Base-by-base conservation (phyloP, 2,888 invertebrate genomes). In the Patella depressa region DNA sequence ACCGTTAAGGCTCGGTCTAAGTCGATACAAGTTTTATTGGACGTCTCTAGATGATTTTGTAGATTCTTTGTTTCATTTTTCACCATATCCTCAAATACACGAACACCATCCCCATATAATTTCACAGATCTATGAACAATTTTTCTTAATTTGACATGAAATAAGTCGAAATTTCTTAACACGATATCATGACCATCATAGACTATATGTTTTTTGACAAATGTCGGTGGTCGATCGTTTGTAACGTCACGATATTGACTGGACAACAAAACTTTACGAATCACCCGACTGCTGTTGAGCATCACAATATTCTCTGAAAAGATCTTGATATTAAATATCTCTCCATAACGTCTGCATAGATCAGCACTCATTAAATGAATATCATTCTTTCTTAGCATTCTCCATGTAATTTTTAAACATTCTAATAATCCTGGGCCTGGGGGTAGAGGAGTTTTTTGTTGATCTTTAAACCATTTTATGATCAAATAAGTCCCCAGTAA, bases 181-280 rank as follows among this genome's bases (percentile, higher is more conserved):
- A 65, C 65, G 12, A 65, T 9, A 65, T 65, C 65, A 24, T 65
- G 19, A 24, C 24, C 24, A 12, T 65, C 14, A 19, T 65, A 24
- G 12, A 65, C 0, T 24, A 65, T 2, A 24, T 65, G 14, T 12
- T 24, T 65, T 24, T 9, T 65, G 3, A 65, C 19, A 19, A 65
- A 65, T 65, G 65, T 24, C 1, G 9, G 65, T 65, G 65, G 65
- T 65, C 65, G 19, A 4, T 65, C 65, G 65, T 19, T 24, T 24
- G 65, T 65, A 14, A 65, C 24, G 65, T 65, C 65, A 65, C 65
- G 65, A 65, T 19, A 65, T 24, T 65, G 19, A 65, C 19, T n/a
- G 11, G 65, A 65, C 24, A 14, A 2, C 19, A 65, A 65, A 5
- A 65, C 19, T 19, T 65, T 24, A 24, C 65, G 65, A 12, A 65